Base-by-base conservation (phyloP, 2,888 invertebrate genomes). In the Yponomeuta malinellus region DNA sequence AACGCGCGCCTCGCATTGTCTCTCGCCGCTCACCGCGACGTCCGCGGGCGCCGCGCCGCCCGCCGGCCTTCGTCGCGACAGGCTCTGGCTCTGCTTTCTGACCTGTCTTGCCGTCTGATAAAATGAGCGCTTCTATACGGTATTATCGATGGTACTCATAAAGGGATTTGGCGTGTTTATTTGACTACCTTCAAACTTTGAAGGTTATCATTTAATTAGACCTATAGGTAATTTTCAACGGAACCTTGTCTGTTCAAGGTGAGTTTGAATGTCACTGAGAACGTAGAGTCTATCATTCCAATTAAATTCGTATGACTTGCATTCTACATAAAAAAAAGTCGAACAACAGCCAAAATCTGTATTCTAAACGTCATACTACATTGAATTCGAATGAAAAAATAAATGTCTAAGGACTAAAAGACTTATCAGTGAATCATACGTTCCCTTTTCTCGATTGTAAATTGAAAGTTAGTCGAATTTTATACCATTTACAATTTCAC, bases 21-120 rank as follows among this genome's bases (percentile, higher is more conserved):
- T 90, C 86, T 86, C 85, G 88, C 91, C 90, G 87, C 87, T 91
- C 91, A 90, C 91, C 83, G 85, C 84, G 85, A 84, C 87, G 89
- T 87, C 90, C 90, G 89, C 88, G 10, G 64, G 29, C 29, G 31
- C 31, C 64, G 31, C 64, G 64, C 9, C 31, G 64, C 64, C 64
- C 31, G 15, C 52, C 52, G 52, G 52, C 52, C 52, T 59, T 15
- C 31, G 31, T 15, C 31, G 31, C n/a, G 65, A 12, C 31, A 65
- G 65, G 31, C 3, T 31, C 10, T 12, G 65, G 65, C 65, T 29
- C 10, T 33, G 65, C 65, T 65, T 65, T 65, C 64, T 33, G 65
- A 65, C 33, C 65, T 65, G 10, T 12, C 29, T 65, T 33, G 65
- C 10, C 33, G 12, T 10, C 65, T 5, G 31, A 10, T 65, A 29